Conservation (phyloP, 2,888 invertebrate species). For the Sinopyrophorus schimmeli region DNA sequence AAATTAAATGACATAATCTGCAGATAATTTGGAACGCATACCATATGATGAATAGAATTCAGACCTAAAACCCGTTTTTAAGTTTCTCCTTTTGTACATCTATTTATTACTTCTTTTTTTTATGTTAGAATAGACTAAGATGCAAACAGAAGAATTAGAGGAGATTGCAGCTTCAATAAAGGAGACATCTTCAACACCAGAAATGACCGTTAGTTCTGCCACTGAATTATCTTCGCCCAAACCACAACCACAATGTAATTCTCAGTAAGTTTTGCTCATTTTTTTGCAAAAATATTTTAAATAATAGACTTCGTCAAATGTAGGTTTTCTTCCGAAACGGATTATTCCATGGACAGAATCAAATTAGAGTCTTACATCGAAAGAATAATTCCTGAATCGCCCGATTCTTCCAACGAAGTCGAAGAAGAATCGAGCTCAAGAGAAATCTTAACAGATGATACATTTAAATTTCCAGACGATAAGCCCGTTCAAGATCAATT, state of each 20-base stretch:
- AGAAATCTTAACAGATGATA: conserved; percentile 7
- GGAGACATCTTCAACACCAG: conserved; percentile 33
- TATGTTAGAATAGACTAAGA: conserved; percentile 37
- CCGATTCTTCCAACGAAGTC: conserved; percentile 43
- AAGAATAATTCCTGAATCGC: conserved; percentile 50
- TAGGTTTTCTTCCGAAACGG: conserved; percentile 24
- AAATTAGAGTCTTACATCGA: conserved; percentile 51
- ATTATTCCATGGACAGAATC: conserved; percentile 39
- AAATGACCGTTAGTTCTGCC: conserved; percentile 45
- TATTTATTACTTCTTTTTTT: too few relatives aligned
- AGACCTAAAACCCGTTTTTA: too few relatives aligned
- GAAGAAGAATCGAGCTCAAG: conserved; percentile 35
- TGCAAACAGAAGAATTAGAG: conserved; percentile 42
- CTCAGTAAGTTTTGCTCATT: conserved; percentile 18
- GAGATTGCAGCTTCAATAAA: conserved; percentile 33
- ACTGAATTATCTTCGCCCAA: conserved; percentile 38
- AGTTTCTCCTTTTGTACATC: too few relatives aligned
- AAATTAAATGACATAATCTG: too few relatives aligned
- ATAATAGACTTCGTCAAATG: not conserved
- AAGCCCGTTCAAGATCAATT: conserved; percentile 40
- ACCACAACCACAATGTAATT: conserved; percentile 19
- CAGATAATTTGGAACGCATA: too few relatives aligned
- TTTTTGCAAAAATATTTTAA: not conserved
- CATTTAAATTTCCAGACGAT: conserved; percentile 5
- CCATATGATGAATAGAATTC: too few relatives aligned